Conservation (phyloP, 1,140 invertebrate species). For the Drosophila cardini region DNA sequence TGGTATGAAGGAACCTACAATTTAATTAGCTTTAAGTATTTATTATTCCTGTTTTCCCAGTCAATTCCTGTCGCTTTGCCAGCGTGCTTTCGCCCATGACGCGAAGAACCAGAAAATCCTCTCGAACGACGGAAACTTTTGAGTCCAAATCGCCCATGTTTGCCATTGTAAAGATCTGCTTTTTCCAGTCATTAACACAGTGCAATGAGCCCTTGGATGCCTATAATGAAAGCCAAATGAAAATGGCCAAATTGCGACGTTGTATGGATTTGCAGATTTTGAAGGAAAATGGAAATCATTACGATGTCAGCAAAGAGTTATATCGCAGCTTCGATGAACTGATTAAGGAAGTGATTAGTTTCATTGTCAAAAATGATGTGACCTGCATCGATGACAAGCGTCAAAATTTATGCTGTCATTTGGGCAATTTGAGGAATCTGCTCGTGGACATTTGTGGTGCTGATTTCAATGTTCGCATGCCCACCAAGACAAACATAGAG, state of each 20-base stretch:
- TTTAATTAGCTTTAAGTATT: too few species aligned
- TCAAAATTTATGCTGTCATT: constrained; percentile 60
- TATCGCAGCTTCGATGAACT: constrained; percentile 61
- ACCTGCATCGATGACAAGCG: constrained; percentile 20
- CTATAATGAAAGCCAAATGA: constrained; percentile 49
- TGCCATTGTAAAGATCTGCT: constrained; percentile 61
- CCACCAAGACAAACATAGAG: constrained; percentile 61
- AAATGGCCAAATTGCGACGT: constrained; percentile 26
- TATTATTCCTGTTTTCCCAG: constrained; percentile 15
- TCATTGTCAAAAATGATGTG: constrained; percentile 52
- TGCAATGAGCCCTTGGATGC: constrained; percentile 48
- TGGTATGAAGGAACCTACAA: too few species aligned
- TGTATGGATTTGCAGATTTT: constrained; percentile 33
- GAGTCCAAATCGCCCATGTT: constrained; percentile 37
- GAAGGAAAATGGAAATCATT: background rate
- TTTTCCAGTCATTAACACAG: constrained; percentile 55
- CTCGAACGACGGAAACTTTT: background rate
- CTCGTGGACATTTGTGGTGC: constrained; percentile 60
- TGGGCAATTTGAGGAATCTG: constrained; percentile 57
- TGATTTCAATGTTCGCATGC: constrained; percentile 69
- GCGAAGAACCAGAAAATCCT: background rate
- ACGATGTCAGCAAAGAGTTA: constrained; percentile 39
- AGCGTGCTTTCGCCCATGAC: background rate
- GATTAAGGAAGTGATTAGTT: constrained; percentile 49
- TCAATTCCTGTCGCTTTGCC: constrained; percentile 63